Evolutionary conservation across 2,113 vertebrate species (phyloP).

Genomic region (Corythoichthys haematopterus): DNA sequence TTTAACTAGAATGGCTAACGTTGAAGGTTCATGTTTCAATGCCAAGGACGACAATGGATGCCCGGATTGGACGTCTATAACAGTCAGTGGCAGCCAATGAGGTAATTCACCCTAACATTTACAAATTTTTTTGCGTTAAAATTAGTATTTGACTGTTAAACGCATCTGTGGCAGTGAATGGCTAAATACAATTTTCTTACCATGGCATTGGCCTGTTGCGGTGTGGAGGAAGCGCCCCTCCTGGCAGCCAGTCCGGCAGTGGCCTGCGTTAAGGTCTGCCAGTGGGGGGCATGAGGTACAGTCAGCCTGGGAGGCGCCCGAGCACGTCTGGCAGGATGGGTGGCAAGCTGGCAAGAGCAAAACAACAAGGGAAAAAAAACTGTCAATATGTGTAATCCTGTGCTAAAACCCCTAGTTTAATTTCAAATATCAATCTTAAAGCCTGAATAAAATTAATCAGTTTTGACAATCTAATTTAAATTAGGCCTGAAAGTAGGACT

Average conservation of each 20-base stretch:
- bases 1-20: too few species aligned
- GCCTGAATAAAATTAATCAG: too few species aligned
- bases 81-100: too few species aligned
- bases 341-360: slow-evolving; percentile 49
- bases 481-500: too few species aligned
- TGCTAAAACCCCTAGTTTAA: background rate
- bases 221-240: slow-evolving; percentile 47
- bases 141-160: too few species aligned
- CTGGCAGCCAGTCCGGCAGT: slow-evolving; percentile 52
- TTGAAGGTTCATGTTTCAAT: too few species aligned
- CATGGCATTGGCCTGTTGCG: slow-evolving; percentile 33
- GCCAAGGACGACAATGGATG: too few species aligned
- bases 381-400: background rate
- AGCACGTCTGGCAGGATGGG: slow-evolving; percentile 54
- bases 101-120: too few species aligned
- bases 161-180: background rate
- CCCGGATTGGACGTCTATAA: too few species aligned
- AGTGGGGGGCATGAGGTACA: slow-evolving; percentile 49
- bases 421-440: too few species aligned
- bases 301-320: slow-evolving; percentile 57
- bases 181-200: slow-evolving; percentile 36
- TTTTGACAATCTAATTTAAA: too few species aligned
- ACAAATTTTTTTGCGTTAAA: too few species aligned
- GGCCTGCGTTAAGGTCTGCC: slow-evolving; percentile 41
- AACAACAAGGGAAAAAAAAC: background rate